Conservation (phyloP, 2,888 invertebrate genomes). For the Leptothorax acervorum region DNA sequence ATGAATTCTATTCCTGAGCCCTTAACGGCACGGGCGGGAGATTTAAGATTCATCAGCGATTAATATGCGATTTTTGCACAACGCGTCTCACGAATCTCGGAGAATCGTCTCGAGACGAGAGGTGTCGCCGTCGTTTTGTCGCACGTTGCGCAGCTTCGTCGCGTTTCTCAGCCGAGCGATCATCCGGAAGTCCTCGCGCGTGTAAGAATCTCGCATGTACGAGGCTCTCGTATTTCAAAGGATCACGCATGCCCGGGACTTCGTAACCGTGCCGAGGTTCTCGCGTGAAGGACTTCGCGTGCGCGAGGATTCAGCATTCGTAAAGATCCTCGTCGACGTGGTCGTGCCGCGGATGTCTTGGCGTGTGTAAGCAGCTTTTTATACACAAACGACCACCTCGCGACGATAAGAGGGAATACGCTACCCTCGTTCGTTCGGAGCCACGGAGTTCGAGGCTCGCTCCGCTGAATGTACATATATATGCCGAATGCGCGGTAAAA, state of each 20-base stretch:
- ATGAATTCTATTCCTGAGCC: too few species aligned
- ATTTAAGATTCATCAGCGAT: constrained; percentile 21
- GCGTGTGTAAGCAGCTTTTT: constrained; percentile 34
- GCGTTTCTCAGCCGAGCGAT: constrained; percentile 20
- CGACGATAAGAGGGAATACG: constrained; percentile 5
- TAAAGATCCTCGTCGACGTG: constrained; percentile 1
- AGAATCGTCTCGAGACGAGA: neutral
- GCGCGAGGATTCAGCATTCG: constrained; percentile 30
- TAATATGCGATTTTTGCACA: neutral
- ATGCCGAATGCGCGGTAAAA: neutral
- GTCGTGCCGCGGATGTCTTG: neutral
- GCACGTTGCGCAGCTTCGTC: neutral
- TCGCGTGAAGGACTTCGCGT: constrained; percentile 21
- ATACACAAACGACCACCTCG: neutral
- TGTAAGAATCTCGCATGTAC: constrained; percentile 40
- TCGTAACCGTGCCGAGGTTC: constrained; percentile 4
- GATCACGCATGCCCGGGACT: constrained; percentile 31
- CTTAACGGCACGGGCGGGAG: neutral
- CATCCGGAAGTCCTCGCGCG: constrained; percentile 33
- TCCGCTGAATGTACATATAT: too few species aligned
- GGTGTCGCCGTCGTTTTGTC: neutral
- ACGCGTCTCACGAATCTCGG: neutral
- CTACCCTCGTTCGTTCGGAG: constrained; percentile 3
- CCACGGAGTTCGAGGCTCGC: neutral
- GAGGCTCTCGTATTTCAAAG: constrained; percentile 34